Conservation (phyloP, 1,140 invertebrate genomes). For the Drosophila funebris region DNA sequence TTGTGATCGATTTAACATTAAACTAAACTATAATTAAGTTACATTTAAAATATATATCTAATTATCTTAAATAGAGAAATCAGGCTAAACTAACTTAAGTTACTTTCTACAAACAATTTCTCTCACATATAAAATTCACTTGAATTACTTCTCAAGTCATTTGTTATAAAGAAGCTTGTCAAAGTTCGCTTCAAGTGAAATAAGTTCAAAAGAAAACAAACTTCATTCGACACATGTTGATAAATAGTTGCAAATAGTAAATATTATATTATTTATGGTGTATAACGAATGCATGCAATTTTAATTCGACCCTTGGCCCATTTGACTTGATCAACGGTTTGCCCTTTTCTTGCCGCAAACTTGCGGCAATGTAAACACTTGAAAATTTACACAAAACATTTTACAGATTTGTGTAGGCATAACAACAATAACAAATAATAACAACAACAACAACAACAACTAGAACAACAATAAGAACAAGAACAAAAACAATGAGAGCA, state of each 20-base stretch:
- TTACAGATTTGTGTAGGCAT: constrained; percentile 51
- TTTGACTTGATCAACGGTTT: constrained; percentile 10
- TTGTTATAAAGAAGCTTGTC: too few species aligned
- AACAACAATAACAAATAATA: constrained; percentile 24
- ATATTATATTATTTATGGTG: constrained; percentile 14
- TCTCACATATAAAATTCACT: too few species aligned
- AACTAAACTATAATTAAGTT: too few species aligned
- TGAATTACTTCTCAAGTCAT: too few species aligned
- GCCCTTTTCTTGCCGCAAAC: constrained; percentile 15
- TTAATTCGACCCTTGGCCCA: constrained; percentile 7
- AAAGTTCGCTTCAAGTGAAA: not conserved
- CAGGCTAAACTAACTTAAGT: too few species aligned
- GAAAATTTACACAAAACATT: constrained; percentile 47
- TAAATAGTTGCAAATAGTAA: not conserved
- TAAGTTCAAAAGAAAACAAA: not conserved
- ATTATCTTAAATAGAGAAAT: too few species aligned
- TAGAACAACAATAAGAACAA: constrained; percentile 31
- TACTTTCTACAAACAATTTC: too few species aligned
- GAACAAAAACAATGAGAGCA: constrained; percentile 26
- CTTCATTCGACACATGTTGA: not conserved
- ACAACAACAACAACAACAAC: constrained; percentile 4
- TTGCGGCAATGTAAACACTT: constrained; percentile 47
- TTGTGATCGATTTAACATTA: too few species aligned
- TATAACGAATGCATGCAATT: constrained; percentile 17
- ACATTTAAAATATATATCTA: too few species aligned